Base-by-base conservation (phyloP, 1,140 invertebrate genomes). In the Drosophila littoralis region DNA sequence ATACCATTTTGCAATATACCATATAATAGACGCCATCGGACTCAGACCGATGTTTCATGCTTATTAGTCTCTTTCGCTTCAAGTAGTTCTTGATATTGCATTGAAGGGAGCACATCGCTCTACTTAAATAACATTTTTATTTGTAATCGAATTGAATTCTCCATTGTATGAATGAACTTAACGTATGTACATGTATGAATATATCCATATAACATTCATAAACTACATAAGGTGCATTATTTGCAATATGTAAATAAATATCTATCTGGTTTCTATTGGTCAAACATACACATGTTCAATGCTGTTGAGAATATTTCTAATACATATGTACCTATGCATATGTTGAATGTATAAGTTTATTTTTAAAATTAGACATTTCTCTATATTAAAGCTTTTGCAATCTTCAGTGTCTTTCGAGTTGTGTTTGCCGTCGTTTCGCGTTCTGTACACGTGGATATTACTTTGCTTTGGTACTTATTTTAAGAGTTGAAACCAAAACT, bases 361-460 rank as follows among this genome's bases (percentile, higher is more conserved):
- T 89, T 88, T 89, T 88, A 89, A 89, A 88, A 71, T 66, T 65
- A 78, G 85, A 70, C 80, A 74, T 79, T 90, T 81, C 81, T 84
- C 60, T 57, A 71, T 76, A 69, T 69, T 68, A 90, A 90, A 90
- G 86, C 86, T 90, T 90, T 90, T 81, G 79, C 79, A 79, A 77
- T 75, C 73, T 77, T 90, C 77, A 90, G 86, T 90, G 81, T 84
- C 77, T 90, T 86, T 72, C 68, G 79, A 90, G 71, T 83, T 79
- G 86, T 90, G 82, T 85, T 88, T 80, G 86, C 82, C 81, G 79
- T 88, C 86, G 86, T 90, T 83, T 90, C 86, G 86, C 79, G 77
- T 75, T 77, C 65, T 55, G 36, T 57, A 77, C 81, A 86, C 83
- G 83, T 89, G 81, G 84, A 83, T 71, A 63, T 64, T 65, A 40